phyloP scores from a whole-genome alignment of 2,888 invertebrate genomes.

The Erebia palarica region DNA sequence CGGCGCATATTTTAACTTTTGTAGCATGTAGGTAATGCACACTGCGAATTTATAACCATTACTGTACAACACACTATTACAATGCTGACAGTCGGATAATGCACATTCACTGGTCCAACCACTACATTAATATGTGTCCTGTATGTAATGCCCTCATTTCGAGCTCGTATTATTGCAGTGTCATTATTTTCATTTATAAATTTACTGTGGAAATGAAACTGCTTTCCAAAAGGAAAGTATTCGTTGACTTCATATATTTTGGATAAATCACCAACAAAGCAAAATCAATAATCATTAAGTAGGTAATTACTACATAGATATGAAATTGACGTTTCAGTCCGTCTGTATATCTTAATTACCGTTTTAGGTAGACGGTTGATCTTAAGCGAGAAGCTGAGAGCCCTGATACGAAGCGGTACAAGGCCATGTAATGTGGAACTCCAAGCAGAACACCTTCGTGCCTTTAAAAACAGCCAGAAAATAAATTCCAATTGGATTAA shows the following conservation, averaged over 20 bases:
- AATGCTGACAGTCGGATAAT: constrained; percentile 5
- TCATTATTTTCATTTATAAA: constrained; percentile 6
- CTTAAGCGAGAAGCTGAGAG: no score
- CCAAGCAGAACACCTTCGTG: no score
- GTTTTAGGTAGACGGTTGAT: no score
- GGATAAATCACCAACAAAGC: neutral
- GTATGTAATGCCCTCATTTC: neutral
- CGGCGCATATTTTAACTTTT: no score
- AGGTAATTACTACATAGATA: no score
- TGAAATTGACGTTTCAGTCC: no score
- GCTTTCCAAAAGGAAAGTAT: neutral
- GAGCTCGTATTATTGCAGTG: neutral
- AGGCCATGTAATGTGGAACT: no score
- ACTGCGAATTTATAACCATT: neutral
- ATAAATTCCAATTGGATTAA: no score
- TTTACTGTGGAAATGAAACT: neutral
- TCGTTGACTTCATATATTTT: neutral
- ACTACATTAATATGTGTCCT: neutral
- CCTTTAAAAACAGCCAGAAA: no score
- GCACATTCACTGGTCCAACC: neutral
- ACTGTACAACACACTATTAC: constrained; percentile 3
- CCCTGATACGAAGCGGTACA: no score
- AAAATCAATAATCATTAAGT: neutral
- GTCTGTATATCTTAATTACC: no score
- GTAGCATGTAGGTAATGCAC: no score